Evolutionary conservation across 35 echinoderm and acorn worm species (phyloP).

Genomic region (Apostichopus californicus): DNA sequence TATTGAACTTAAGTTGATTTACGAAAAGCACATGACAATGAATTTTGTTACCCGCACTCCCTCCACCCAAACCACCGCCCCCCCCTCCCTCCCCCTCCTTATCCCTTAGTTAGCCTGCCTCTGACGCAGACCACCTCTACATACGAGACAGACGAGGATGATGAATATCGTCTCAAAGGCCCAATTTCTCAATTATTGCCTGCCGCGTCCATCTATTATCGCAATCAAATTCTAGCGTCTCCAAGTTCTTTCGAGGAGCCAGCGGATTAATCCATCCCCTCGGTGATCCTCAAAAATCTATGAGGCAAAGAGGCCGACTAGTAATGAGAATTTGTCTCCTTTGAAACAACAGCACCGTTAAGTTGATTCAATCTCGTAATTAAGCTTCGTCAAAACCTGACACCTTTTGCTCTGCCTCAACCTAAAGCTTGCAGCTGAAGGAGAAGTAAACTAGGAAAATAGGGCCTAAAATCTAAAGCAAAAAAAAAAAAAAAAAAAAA

Average conservation of each 20-base stretch:
- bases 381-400: neutral
- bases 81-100: too few relatives aligned
- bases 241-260: neutral
- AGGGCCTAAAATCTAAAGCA: neutral
- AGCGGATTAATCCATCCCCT: neutral
- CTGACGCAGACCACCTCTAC: too few relatives aligned
- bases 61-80: too few relatives aligned
- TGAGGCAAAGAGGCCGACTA: neutral
- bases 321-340: neutral
- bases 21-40: too few relatives aligned
- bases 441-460: neutral
- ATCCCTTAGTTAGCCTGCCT: too few relatives aligned
- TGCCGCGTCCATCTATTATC: neutral
- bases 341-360: neutral
- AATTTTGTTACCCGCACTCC: too few relatives aligned
- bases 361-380: neutral
- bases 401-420: neutral
- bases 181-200: neutral
- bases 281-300: neutral
- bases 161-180: neutral
- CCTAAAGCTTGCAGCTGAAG: neutral
- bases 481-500: neutral
- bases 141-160: too few relatives aligned
- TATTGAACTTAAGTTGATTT: too few relatives aligned
- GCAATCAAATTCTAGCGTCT: neutral